phyloP scores from a whole-genome alignment of 1,140 invertebrate species.

The Conus ventricosus region DNA sequence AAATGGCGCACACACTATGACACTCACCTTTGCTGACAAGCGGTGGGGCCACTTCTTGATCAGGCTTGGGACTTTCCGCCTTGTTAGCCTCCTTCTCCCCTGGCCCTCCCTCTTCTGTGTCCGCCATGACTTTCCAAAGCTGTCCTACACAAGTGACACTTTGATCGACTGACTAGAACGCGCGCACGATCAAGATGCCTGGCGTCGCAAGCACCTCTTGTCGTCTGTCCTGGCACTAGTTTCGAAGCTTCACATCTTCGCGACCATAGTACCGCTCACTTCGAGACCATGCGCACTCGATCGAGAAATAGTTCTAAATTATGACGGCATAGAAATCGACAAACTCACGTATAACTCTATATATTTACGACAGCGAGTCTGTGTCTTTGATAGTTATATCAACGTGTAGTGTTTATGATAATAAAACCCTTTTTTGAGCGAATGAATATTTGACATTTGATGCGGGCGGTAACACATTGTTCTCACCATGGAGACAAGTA shows the following conservation, averaged over 20 bases:
- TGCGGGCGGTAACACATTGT: neutral
- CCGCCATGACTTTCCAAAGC: conserved; percentile 38
- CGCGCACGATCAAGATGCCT: neutral
- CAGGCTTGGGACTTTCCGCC: conserved; percentile 64
- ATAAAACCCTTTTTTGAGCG: neutral
- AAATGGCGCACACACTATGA: neutral
- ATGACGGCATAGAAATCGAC: neutral
- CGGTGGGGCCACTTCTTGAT: conserved; percentile 63
- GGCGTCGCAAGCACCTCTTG: neutral
- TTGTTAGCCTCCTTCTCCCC: conserved; percentile 67
- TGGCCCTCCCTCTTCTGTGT: conserved; percentile 54
- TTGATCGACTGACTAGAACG: neutral
- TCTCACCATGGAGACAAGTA: conserved; percentile 46
- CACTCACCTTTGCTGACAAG: conserved; percentile 45
- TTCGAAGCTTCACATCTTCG: conserved; percentile 7
- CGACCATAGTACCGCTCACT: conserved; percentile 5
- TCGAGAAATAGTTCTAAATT: conserved; percentile 3
- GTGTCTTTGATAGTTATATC: too few relatives aligned
- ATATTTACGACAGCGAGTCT: too few relatives aligned
- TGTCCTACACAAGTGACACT: neutral
- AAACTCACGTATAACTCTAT: too few relatives aligned
- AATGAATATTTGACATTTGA: conserved; percentile 22
- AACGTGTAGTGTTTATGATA: too few relatives aligned
- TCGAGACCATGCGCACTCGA: neutral
- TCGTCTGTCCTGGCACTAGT: neutral